These are phyloP conservation scores for Crematogaster levior DNA, from an alignment of 2,888 invertebrate genomes.

Conservation along the genomic window DNA sequence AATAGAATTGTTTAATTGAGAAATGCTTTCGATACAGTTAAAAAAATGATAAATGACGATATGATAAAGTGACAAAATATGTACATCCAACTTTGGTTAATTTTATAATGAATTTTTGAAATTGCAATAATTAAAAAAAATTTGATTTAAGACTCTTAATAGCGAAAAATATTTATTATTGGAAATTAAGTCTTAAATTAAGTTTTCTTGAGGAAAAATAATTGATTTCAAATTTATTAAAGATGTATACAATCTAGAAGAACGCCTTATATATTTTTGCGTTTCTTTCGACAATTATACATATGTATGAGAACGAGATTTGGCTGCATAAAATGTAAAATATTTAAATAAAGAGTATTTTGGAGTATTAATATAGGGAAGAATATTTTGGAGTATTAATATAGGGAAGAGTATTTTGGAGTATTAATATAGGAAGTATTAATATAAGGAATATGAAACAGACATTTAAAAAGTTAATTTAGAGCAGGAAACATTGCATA, in stretches of 20 bases:
- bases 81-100: too few relatives aligned
- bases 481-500: too few relatives aligned
- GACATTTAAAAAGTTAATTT: conserved; percentile 22
- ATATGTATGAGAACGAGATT: not conserved
- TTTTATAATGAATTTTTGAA: not conserved
- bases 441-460: not conserved
- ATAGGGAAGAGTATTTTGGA: not conserved
- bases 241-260: not conserved
- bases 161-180: not conserved
- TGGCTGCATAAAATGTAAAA: not conserved
- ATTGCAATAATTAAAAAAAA: not conserved
- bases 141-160: not conserved
- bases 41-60: not conserved
- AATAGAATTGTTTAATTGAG: not conserved
- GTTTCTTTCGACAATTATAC: not conserved
- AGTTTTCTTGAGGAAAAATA: not conserved
- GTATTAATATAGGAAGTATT: not conserved
- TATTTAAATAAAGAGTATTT: not conserved
- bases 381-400: not conserved
- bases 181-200: not conserved
- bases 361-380: too few relatives aligned
- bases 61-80: too few relatives aligned
- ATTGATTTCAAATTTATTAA: not conserved
- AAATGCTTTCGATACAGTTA: not conserved
- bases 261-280: not conserved